A percentile compares a stretch with the other conserved stretches of the same genome.
Conservation (phyloP, 2,113 vertebrate genomes). For the Lampris incognitus region DNA sequence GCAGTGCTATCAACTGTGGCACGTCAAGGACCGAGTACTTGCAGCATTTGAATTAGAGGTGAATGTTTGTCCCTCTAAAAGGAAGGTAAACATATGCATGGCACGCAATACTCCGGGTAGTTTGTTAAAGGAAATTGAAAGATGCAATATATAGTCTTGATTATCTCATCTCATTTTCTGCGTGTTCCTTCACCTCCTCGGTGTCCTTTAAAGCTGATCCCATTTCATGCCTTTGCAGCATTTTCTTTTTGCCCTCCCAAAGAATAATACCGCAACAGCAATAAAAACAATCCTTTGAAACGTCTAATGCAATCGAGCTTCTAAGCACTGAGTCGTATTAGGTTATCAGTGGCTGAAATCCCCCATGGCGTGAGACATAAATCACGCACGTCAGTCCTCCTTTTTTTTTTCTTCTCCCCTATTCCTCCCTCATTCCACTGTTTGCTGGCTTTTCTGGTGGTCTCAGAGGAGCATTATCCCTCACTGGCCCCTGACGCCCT, state of each 20-base stretch:
- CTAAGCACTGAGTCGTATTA: slow-evolving; percentile 78
- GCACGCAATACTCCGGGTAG: neutral
- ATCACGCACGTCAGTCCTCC: slow-evolving; percentile 74
- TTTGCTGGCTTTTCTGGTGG: slow-evolving; percentile 54
- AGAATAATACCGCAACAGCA: slow-evolving; percentile 65
- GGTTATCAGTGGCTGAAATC: slow-evolving; percentile 81
- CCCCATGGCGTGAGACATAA: slow-evolving; percentile 78
- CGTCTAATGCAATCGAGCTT: slow-evolving; percentile 78
- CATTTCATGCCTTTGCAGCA: slow-evolving; percentile 44
- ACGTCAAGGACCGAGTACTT: slow-evolving; percentile 25
- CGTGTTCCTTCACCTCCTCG: slow-evolving; percentile 7
- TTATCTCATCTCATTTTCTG: neutral
- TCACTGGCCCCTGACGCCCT: slow-evolving; percentile 39
- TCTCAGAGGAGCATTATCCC: slow-evolving; percentile 63
- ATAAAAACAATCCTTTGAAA: slow-evolving; percentile 67
- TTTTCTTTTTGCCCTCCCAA: slow-evolving; percentile 54
- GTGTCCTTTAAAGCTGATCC: slow-evolving; percentile 35
- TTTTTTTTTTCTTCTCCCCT: neutral
- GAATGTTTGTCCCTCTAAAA: slow-evolving; percentile 26
- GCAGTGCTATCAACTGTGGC: slow-evolving; percentile 32
- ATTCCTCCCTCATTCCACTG: slow-evolving; percentile 45
- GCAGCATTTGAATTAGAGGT: slow-evolving; percentile 40
- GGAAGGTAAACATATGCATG: slow-evolving; percentile 24
- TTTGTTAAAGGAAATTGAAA: neutral
- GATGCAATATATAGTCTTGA: neutral